Evolutionary conservation across 2,888 invertebrate genomes (phyloP), one percentile per base, ranked within the genome.

Genomic region (Panzeria rudis): DNA sequence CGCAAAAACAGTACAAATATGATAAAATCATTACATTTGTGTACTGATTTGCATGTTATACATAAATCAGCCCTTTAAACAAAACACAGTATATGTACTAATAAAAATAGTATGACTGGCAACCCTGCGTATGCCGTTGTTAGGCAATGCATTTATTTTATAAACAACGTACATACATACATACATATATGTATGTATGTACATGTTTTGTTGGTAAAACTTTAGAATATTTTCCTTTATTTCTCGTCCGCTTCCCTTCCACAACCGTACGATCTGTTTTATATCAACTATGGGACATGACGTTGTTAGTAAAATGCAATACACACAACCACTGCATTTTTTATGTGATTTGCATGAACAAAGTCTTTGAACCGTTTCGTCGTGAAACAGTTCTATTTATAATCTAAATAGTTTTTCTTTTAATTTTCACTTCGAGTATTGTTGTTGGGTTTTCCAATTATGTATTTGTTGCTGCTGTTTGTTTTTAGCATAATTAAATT

Each of bases 351-450:
- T 61, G 17, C 41, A 44, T 52, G 47, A 44, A 61, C 47, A 73
- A 80, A 73, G 66, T 9, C 66, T 68, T 38, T 59, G 64, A 77
- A 25, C n/a, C 25, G 23, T 35, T 79, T 29, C n/a, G n/a, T 15
- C 41, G 47, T 54, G 13, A 56, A 68, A 56, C 25, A 72, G 5
- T 68, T 73, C 80, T 80, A 73, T 80, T 80, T 73, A 73, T 80
- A 80, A 15, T 72, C 47, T 13, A 9, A 50, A 80, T 80, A 38
- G 64, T 29, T 71, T 66, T 80, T 66, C 56, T 50, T 59, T 47
- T 66, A 15, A 20, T 38, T 72, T 72, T 66, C 47, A 29, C 77
- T 29, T 25, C 17, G 15, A 15, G 69, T 69, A 29, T 59, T 44
- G 35, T 47, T 66, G 44, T 32, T 64, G 38, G 47, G 47, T 47